phyloP scores from a whole-genome alignment of 2,797 vertebrate species.

The Lemur catta region DNA sequence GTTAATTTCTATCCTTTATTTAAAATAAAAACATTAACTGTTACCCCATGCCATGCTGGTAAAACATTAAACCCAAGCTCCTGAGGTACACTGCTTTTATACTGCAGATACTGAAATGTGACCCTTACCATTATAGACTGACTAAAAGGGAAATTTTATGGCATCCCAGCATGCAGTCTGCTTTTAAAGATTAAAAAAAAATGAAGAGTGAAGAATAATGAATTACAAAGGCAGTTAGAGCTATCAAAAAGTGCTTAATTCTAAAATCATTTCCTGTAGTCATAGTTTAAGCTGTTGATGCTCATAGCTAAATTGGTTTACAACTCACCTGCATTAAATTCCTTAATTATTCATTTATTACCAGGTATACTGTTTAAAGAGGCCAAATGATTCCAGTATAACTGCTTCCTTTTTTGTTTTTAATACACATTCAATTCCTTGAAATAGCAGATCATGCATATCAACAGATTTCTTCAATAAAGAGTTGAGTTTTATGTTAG shows the following conservation, averaged over 20 bases:
- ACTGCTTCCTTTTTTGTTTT: constrained; percentile 52
- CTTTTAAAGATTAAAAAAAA: constrained; percentile 30
- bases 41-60: constrained; percentile 38
- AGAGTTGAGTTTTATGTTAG: background rate
- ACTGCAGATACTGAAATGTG: constrained; percentile 48
- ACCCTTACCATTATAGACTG: constrained; percentile 41
- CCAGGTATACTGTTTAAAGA: constrained; percentile 38
- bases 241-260: constrained; percentile 64
- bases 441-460: background rate
- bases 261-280: constrained; percentile 52
- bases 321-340: constrained; percentile 56
- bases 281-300: constrained; percentile 41
- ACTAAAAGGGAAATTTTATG: constrained; percentile 67
- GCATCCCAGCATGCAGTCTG: constrained; percentile 48
- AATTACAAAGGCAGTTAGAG: constrained; percentile 52
- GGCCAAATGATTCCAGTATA: constrained; percentile 29
- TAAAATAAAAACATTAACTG: constrained; percentile 64
- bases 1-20: constrained; percentile 54
- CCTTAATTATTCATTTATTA: constrained; percentile 60
- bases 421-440: constrained; percentile 25
- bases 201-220: constrained; percentile 55
- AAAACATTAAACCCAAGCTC: constrained; percentile 54
- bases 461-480: constrained; percentile 37
- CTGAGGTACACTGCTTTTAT: constrained; percentile 51
- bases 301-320: constrained; percentile 65